A percentile compares a stretch with the other conserved stretches of the same genome.
Conservation (phyloP, 2,113 vertebrate species). For the Melanostigma gelatinosum region DNA sequence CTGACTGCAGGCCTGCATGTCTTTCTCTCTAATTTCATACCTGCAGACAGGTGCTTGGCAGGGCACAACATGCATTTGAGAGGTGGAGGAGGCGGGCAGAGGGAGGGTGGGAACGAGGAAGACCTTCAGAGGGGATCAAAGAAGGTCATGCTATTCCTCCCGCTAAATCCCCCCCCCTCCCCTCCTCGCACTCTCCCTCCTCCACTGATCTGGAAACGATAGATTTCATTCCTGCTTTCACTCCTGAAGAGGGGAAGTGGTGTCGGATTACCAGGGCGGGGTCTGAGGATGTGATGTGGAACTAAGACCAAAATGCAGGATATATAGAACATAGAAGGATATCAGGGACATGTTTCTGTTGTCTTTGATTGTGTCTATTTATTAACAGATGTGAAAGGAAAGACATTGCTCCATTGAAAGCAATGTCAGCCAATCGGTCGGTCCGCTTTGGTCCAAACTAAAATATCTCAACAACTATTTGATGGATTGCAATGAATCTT, state of each 20-base stretch:
- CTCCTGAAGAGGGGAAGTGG: slow-evolving; percentile 67
- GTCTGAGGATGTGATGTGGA: slow-evolving; percentile 55
- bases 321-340: slow-evolving; percentile 1
- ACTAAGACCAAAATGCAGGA: slow-evolving; percentile 56
- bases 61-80: slow-evolving; percentile 45
- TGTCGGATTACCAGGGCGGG: slow-evolving; percentile 64
- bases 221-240: slow-evolving; percentile 77
- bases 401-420: not conserved
- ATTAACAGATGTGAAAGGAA: not conserved
- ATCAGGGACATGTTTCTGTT: not conserved
- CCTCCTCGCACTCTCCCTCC: slow-evolving; percentile 22
- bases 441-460: not conserved
- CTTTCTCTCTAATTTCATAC: slow-evolving; percentile 75
- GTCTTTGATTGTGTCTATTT: not conserved
- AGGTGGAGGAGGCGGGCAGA: slow-evolving; percentile 39
- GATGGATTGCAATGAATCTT: not conserved
- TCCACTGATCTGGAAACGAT: slow-evolving; percentile 79
- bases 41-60: slow-evolving; percentile 84
- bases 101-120: slow-evolving; percentile 55
- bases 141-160: slow-evolving; percentile 68
- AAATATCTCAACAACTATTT: not conserved
- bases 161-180: not conserved
- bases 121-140: slow-evolving; percentile 77
- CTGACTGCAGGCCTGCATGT: slow-evolving; percentile 45
- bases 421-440: not conserved